Base-by-base conservation (phyloP, 2,888 invertebrate genomes). In the Drosophila mulleri region DNA sequence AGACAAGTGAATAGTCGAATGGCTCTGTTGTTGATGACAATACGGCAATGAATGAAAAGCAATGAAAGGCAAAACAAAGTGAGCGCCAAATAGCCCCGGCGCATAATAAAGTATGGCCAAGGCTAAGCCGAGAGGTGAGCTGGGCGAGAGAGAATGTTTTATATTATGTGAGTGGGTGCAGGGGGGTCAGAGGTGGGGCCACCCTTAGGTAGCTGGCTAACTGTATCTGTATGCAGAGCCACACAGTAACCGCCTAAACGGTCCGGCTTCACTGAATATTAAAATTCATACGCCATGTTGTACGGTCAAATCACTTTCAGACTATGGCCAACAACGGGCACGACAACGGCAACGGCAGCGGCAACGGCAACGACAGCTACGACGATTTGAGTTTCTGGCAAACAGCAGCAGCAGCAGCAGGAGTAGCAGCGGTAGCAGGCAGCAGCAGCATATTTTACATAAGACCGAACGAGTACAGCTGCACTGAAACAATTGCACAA, bases 241-340 rank as follows among this genome's bases (percentile, higher is more conserved):
- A 52, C 50, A 57, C 26, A 50, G 42, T 83, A 50, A 18, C 18
- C 65, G 75, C 64, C 83, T 84, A 84, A 74, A 68, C 80, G 63
- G 62, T 54, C 62, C 57, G n/a, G 44, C 47, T 32, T 60, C 62
- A 67, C 82, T 71, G 84, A 87, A 90, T 89, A 86, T 86, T 90
- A 86, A 90, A 86, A 90, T 89, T 89, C 90, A 85, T 90, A 87
- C 78, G 79, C 85, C 85, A 87, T 79, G 90, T 78, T 90, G 88
- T 75, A 79, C 84, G 80, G 86, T 63, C 83, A 88, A 89, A 90
- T 90, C 87, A 87, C 78, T 73, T 67, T 63, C 63, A 67, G 58
- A 41, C 65, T 53, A 60, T 29, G 48, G 47, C 29, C 62, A 41
- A 42, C 50, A 60, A 68, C 60, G 54, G 37, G 6, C 23, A 59